phyloP scores from a whole-genome alignment of 2,888 invertebrate species.

The Oxyscelio sp. region DNA sequence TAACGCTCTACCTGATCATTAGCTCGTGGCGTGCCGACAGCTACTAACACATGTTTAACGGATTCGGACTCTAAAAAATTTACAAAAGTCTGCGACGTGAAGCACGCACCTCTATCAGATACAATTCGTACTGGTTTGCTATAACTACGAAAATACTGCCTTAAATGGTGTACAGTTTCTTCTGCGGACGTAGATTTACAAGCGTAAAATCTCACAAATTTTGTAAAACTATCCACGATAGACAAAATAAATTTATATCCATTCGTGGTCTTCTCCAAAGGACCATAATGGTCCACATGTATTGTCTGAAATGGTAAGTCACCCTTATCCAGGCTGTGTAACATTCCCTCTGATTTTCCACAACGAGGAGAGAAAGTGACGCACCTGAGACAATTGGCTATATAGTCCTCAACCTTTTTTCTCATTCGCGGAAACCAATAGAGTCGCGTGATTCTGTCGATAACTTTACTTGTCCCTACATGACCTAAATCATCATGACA shows the following conservation, averaged over 20 bases:
- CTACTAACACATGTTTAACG: conserved; percentile 75
- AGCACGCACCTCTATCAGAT: not conserved
- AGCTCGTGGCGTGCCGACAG: conserved; percentile 78
- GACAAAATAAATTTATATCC: conserved; percentile 1
- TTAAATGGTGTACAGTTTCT: conserved; percentile 1
- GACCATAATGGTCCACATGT: conserved; percentile 6
- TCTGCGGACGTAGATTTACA: conserved; percentile 5
- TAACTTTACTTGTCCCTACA: conserved; percentile 56
- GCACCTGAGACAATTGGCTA: conserved; percentile 78
- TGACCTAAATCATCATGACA: conserved; percentile 43
- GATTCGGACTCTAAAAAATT: not conserved
- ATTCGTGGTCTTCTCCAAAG: not conserved
- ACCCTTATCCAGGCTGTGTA: conserved; percentile 78
- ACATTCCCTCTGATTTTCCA: conserved; percentile 74
- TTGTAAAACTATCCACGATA: not conserved
- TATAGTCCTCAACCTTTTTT: conserved; percentile 14
- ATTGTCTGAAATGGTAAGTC: not conserved
- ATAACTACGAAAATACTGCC: conserved; percentile 1
- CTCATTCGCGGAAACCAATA: not conserved
- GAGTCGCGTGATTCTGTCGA: conserved; percentile 9
- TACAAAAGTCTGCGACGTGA: not conserved
- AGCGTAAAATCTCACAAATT: not conserved
- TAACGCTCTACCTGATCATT: conserved; percentile 81
- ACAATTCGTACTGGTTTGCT: not conserved
- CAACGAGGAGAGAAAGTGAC: conserved; percentile 74